A percentile compares a stretch with the other conserved stretches of the same genome.
These are phyloP conservation scores for Petromus typicus DNA, from an alignment of 2,113 vertebrate species.

Conservation along the genomic window DNA sequence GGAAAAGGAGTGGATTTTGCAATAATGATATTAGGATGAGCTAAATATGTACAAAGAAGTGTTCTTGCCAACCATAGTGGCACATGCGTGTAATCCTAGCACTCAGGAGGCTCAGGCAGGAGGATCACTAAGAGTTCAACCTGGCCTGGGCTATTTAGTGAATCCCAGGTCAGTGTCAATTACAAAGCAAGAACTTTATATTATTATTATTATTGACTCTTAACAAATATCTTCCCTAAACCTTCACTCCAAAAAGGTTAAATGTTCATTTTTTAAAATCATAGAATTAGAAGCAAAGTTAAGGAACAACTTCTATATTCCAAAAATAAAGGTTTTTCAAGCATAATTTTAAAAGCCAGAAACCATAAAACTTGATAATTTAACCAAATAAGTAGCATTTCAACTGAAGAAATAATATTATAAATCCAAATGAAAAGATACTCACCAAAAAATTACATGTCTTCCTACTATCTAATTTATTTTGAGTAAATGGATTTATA, in stretches of 20 bases:
- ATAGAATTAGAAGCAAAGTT: conserved; percentile 29
- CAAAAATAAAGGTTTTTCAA: background rate
- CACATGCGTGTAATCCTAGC: background rate
- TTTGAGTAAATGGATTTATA: conserved; percentile 27
- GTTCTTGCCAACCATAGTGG: background rate
- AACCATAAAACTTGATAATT: background rate
- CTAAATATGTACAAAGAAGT: background rate
- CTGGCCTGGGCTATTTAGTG: background rate
- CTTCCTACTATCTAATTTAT: background rate
- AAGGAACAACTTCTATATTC: background rate
- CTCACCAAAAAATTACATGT: background rate
- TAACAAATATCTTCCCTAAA: background rate
- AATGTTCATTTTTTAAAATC: conserved; percentile 21
- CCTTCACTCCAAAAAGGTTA: background rate
- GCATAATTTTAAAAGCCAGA: conserved; percentile 30
- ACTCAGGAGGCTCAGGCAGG: background rate
- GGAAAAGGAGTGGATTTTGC: background rate
- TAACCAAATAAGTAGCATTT: conserved; percentile 19
- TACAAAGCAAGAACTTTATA: background rate
- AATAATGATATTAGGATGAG: background rate
- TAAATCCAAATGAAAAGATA: conserved; percentile 47
- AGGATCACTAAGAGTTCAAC: background rate
- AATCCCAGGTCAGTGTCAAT: background rate
- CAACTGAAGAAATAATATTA: background rate
- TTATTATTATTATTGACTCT: background rate